Evolutionary conservation across 1,140 invertebrate genomes (phyloP).

Genomic region (Heliconius nattereri): DNA sequence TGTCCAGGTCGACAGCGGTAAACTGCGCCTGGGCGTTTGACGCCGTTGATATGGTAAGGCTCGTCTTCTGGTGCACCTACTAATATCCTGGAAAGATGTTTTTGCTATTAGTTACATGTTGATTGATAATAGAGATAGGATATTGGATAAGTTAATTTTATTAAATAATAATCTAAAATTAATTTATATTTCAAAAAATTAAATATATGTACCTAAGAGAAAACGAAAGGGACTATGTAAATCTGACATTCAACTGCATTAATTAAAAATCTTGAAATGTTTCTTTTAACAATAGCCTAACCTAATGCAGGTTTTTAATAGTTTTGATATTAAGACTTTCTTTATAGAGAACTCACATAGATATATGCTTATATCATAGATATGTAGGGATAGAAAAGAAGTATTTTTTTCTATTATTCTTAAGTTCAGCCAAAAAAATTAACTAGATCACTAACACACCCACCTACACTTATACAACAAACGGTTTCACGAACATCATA

Average conservation of each 20-base stretch:
- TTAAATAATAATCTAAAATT: no score
- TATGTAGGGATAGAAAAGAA: no score
- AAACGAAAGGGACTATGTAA: no score
- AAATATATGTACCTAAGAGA: no score
- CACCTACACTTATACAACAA: background rate
- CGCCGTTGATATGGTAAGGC: conserved; percentile 46
- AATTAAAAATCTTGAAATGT: background rate
- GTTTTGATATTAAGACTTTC: background rate
- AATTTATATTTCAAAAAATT: no score
- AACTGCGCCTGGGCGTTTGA: conserved; percentile 59
- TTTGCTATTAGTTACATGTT: background rate
- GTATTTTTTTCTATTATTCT: no score
- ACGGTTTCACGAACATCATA: background rate
- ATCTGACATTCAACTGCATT: background rate
- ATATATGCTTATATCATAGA: no score
- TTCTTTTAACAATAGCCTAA: background rate
- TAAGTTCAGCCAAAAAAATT: background rate
- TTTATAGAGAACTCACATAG: no score
- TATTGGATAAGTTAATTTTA: no score
- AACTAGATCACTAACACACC: background rate
- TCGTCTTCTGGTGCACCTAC: conserved; percentile 68
- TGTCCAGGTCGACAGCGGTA: conserved; percentile 58
- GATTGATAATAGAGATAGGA: no score
- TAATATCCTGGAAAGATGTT: conserved; percentile 54
- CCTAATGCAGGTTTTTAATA: no score